These are phyloP conservation scores for Rhagoletis zephyria DNA, from an alignment of 1,140 invertebrate genomes.

Conservation along the genomic window DNA sequence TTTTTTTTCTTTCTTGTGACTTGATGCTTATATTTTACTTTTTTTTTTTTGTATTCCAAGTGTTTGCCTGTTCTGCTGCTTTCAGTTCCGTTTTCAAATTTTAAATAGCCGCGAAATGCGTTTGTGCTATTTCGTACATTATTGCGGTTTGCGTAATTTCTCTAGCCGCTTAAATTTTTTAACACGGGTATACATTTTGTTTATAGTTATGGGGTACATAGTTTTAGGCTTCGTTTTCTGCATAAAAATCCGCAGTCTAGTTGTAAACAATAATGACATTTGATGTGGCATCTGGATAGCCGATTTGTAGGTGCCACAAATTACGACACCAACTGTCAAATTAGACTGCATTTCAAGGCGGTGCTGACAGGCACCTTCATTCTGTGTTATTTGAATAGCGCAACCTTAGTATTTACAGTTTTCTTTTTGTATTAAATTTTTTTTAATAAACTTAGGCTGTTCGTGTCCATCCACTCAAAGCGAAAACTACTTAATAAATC, in stretches of 20 bases:
- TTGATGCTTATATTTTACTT: neutral
- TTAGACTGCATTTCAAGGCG: neutral
- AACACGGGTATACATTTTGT: constrained; percentile 23
- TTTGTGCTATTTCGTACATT: neutral
- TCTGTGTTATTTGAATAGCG: neutral
- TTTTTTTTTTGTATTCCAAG: neutral
- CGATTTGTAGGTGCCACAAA: constrained; percentile 37
- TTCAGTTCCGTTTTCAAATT: constrained; percentile 31
- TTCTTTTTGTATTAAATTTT: neutral
- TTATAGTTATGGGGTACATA: neutral
- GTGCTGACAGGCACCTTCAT: neutral
- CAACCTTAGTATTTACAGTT: no score
- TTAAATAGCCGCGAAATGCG: constrained; percentile 7
- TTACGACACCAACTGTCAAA: constrained; percentile 42
- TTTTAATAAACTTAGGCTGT: neutral
- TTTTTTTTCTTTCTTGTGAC: neutral
- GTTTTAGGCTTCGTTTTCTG: no score
- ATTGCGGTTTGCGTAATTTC: neutral
- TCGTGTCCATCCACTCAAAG: no score
- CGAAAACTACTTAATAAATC: no score
- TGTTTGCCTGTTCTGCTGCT: neutral
- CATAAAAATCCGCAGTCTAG: no score
- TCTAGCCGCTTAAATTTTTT: neutral
- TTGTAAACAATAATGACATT: neutral
- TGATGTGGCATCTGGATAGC: constrained; percentile 6